These are phyloP conservation scores for Punctoribates punctum DNA, from an alignment of 2,888 invertebrate species.

Conservation along the genomic window DNA sequence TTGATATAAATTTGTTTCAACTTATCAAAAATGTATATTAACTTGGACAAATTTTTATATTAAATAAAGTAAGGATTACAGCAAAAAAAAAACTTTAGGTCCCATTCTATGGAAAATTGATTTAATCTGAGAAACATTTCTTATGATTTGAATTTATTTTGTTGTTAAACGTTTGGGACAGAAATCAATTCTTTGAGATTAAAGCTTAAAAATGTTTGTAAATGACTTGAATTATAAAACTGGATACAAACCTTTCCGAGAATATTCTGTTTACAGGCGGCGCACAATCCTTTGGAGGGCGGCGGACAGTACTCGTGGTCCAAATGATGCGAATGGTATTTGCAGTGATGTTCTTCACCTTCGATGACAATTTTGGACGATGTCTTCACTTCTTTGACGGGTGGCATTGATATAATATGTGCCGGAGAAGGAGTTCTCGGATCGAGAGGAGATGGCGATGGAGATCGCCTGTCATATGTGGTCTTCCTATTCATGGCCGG, in stretches of 20 bases:
- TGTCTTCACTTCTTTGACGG: conserved; percentile 30
- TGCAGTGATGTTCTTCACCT: conserved; percentile 38
- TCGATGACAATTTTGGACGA: conserved; percentile 17
- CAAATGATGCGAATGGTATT: conserved; percentile 39
- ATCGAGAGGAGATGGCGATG: not conserved
- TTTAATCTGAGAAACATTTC: no score
- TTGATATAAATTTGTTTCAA: no score
- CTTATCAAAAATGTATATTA: no score
- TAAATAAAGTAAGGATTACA: no score
- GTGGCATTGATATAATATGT: conserved; percentile 12
- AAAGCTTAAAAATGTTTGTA: no score
- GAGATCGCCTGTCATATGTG: conserved; percentile 14
- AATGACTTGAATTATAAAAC: not conserved
- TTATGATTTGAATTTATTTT: no score
- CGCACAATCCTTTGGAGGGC: conserved; percentile 33
- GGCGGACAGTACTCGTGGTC: conserved; percentile 40
- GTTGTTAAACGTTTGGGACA: no score
- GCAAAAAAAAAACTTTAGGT: no score
- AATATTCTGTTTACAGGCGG: conserved; percentile 37
- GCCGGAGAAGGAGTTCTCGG: conserved; percentile 33
- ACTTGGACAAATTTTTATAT: no score
- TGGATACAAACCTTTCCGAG: conserved; percentile 32
- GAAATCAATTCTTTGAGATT: no score
- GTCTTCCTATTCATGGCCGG: conserved; percentile 16
- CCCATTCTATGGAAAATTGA: no score